Evolutionary conservation across 2,113 vertebrate genomes (phyloP).

Genomic region (Datnioides undecimradiatus): DNA sequence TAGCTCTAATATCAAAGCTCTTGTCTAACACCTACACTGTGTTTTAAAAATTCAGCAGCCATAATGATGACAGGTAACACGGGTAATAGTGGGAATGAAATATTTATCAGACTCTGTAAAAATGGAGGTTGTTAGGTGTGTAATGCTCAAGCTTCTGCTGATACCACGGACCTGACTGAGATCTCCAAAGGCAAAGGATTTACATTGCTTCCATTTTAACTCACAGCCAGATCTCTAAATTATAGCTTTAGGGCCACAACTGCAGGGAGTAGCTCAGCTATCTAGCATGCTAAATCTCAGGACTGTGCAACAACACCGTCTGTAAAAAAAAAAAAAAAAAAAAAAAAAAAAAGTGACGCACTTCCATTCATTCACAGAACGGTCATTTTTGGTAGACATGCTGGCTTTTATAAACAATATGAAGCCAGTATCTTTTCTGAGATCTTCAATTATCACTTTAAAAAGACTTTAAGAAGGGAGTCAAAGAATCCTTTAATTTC

Average conservation of each 20-base stretch:
- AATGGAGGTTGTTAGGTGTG: not conserved
- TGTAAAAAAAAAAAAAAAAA: constrained; percentile 65
- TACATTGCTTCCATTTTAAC: constrained; percentile 71
- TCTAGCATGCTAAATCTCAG: constrained; percentile 58
- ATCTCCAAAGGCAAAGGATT: constrained; percentile 61
- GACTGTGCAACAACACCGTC: constrained; percentile 32
- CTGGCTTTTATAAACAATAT: constrained; percentile 47
- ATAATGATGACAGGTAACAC: not conserved
- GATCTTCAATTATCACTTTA: constrained; percentile 19
- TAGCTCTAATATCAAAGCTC: not conserved
- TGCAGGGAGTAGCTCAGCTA: constrained; percentile 72
- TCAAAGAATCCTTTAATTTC: not conserved
- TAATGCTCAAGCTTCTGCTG: constrained; percentile 9
- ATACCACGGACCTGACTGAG: constrained; percentile 38
- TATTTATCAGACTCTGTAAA: not conserved
- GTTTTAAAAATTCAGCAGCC: constrained; percentile 2
- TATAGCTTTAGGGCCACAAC: constrained; percentile 78
- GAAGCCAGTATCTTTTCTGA: constrained; percentile 1
- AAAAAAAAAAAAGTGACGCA: constrained; percentile 69
- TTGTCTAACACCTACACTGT: not conserved
- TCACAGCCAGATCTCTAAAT: constrained; percentile 75
- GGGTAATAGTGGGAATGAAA: constrained; percentile 4
- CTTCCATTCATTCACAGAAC: constrained; percentile 49
- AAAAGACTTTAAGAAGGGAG: constrained; percentile 21
- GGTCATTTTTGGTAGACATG: constrained; percentile 44